Percentiles rank a stretch among this genome's conserved stretches.
Evolutionary conservation across 2,113 vertebrate species (phyloP).

Genomic region (Machaerirhynchus nigripectus): DNA sequence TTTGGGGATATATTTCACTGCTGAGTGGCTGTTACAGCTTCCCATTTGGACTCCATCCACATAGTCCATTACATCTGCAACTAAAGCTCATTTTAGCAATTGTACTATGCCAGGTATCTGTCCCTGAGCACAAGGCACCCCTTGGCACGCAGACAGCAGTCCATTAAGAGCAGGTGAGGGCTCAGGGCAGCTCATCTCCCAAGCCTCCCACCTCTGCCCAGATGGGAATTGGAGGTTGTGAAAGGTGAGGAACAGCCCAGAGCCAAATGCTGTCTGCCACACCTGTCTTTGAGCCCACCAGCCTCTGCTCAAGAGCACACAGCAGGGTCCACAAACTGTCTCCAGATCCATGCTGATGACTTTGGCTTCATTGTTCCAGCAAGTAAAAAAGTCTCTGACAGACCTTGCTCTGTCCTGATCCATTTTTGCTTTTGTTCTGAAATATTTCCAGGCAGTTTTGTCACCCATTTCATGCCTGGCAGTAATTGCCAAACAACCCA

Average conservation of each 20-base stretch:
- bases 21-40: not conserved
- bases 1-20: not conserved
- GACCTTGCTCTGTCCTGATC: not conserved
- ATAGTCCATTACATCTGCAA: not conserved
- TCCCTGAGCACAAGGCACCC: not conserved
- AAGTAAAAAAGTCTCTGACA: accelerated
- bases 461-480: accelerated
- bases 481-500: not conserved
- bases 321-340: not conserved
- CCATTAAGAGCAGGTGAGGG: not conserved
- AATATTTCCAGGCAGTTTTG: not conserved
- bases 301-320: not conserved
- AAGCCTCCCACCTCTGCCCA: not conserved
- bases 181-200: not conserved
- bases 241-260: not conserved
- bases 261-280: not conserved
- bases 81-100: not conserved
- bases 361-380: not conserved
- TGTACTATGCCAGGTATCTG: not conserved
- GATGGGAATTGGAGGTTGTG: not conserved
- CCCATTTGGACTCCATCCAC: constrained; percentile 22
- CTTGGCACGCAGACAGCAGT: not conserved
- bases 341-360: not conserved
- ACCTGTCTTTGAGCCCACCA: not conserved
- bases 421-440: not conserved